phyloP scores from a whole-genome alignment of 2,888 invertebrate species.

The Salticus scenicus region DNA sequence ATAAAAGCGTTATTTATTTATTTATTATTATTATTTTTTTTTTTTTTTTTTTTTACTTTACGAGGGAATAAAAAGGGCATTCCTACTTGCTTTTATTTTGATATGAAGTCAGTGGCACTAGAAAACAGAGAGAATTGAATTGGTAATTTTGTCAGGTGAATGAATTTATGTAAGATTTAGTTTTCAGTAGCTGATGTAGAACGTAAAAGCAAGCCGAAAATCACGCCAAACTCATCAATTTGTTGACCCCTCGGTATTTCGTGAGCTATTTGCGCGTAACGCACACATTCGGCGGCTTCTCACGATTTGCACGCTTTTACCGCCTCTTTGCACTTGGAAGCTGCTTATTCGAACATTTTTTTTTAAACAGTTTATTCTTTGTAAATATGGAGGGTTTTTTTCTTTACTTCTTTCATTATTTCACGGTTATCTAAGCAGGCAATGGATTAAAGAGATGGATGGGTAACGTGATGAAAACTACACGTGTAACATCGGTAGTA shows the following conservation, averaged over 20 bases:
- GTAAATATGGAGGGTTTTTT: constrained; percentile 30
- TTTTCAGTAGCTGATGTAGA: constrained; percentile 17
- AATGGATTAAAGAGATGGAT: constrained; percentile 39
- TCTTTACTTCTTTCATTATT: background rate
- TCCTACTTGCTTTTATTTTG: too few relatives aligned
- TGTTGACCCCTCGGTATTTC: constrained; percentile 45
- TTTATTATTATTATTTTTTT: too few relatives aligned
- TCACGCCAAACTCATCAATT: constrained; percentile 67
- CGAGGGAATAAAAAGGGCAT: too few relatives aligned
- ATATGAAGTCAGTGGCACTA: too few relatives aligned
- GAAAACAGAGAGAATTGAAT: too few relatives aligned
- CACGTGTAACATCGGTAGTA: background rate
- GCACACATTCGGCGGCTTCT: constrained; percentile 55
- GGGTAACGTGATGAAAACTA: constrained; percentile 17
- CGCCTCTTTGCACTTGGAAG: constrained; percentile 39
- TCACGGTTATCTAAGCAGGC: background rate
- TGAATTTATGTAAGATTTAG: too few relatives aligned
- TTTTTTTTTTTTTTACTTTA: too few relatives aligned
- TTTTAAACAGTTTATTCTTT: constrained; percentile 19
- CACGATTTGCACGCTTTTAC: constrained; percentile 57
- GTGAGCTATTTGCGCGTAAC: constrained; percentile 69
- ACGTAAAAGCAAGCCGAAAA: constrained; percentile 35
- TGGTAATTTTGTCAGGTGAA: too few relatives aligned
- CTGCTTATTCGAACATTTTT: background rate
- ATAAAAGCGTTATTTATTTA: too few relatives aligned